Conservation (phyloP, 2,797 vertebrate genomes). For the Propithecus perrieri region DNA sequence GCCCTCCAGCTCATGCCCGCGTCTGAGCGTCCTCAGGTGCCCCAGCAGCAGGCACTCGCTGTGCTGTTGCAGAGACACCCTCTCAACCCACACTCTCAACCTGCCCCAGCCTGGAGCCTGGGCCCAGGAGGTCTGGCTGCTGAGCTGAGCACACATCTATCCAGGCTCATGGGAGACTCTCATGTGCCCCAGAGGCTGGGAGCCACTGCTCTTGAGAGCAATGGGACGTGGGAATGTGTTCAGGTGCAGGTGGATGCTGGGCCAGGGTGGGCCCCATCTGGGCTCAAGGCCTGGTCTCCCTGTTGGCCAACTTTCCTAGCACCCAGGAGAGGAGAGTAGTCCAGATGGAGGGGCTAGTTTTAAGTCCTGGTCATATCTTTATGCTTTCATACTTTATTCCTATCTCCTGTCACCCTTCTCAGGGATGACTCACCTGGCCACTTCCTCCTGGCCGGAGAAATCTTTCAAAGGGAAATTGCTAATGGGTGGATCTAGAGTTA, state of each 20-base stretch:
- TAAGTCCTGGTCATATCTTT: neutral
- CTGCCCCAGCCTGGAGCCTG: no score
- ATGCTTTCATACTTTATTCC: neutral
- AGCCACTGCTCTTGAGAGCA: neutral
- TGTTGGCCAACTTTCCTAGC: neutral
- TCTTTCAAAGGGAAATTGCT: neutral
- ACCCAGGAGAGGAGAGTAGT: neutral
- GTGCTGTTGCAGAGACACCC: neutral
- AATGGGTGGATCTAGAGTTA: neutral
- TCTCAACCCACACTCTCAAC: neutral
- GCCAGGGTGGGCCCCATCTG: neutral
- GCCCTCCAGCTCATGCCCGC: neutral
- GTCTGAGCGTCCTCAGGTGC: neutral
- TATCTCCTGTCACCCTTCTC: neutral
- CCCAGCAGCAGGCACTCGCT: no score
- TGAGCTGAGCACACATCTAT: neutral
- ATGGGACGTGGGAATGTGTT: accelerated
- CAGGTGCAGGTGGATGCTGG: no score
- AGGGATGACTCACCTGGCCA: neutral
- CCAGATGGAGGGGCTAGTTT: neutral
- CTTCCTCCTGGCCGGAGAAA: neutral
- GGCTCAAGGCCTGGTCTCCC: neutral
- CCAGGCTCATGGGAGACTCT: accelerated
- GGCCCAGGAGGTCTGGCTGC: neutral
- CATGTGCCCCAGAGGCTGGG: neutral